Conservation (phyloP, 2,888 invertebrate genomes). For the Strigamia transsilvanica region DNA sequence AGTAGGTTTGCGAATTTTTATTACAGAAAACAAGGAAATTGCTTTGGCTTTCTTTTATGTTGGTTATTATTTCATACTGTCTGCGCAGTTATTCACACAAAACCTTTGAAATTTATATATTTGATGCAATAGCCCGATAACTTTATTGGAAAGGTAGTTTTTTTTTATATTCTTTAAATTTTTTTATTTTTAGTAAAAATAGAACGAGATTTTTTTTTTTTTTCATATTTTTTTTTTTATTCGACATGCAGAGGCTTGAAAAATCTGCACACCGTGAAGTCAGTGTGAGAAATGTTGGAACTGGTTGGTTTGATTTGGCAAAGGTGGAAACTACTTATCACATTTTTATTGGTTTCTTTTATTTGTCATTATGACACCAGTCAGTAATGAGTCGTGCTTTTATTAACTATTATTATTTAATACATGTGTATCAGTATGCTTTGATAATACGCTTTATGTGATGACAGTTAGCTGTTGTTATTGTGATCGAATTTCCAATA, state of each 20-base stretch:
- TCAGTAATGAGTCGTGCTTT: background rate
- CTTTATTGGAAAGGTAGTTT: too few relatives aligned
- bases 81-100: too few relatives aligned
- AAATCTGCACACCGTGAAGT: background rate
- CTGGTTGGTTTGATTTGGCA: background rate
- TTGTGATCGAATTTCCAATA: conserved; percentile 26
- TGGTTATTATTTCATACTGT: background rate
- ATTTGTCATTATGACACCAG: background rate
- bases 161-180: too few relatives aligned
- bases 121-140: too few relatives aligned
- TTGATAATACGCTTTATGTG: background rate
- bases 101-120: too few relatives aligned
- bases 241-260: background rate
- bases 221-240: background rate
- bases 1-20: background rate
- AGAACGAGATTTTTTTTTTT: too few relatives aligned
- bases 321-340: conserved; percentile 9
- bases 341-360: background rate
- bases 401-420: background rate
- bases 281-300: background rate
- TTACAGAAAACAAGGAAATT: background rate
- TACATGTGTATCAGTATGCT: background rate
- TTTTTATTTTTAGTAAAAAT: too few relatives aligned
- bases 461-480: background rate
- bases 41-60: background rate